These are phyloP conservation scores for Cyaniris semiargus DNA, from an alignment of 2,888 invertebrate species.

Conservation along the genomic window DNA sequence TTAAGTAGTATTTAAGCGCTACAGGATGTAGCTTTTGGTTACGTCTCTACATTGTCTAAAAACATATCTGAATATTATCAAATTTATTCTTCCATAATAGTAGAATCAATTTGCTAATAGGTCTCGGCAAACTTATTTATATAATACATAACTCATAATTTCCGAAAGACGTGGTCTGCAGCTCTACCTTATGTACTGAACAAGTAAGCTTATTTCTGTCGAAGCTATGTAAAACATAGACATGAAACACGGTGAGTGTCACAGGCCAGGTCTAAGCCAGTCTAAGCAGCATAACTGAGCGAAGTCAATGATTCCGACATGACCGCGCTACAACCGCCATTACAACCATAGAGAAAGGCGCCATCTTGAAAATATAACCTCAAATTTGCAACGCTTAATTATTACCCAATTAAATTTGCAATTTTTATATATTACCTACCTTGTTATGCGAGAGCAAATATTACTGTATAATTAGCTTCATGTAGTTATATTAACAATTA, in stretches of 20 bases:
- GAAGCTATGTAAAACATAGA: background rate
- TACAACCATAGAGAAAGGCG: background rate
- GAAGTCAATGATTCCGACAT: conserved; percentile 71
- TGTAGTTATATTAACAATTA: background rate
- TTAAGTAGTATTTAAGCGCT: background rate
- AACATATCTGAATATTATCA: too few relatives aligned
- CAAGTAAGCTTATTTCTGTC: background rate
- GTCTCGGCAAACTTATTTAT: too few relatives aligned
- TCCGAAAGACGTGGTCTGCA: background rate
- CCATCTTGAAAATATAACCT: conserved; percentile 11
- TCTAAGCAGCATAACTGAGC: conserved; percentile 64
- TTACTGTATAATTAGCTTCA: too few relatives aligned
- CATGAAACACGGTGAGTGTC: background rate
- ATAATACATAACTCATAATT: too few relatives aligned
- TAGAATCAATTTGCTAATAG: too few relatives aligned
- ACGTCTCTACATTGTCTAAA: too few relatives aligned
- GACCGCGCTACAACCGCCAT: conserved; percentile 51
- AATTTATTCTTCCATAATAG: too few relatives aligned
- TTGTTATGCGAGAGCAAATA: background rate
- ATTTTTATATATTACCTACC: background rate
- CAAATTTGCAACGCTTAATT: background rate
- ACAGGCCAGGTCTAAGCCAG: conserved; percentile 52
- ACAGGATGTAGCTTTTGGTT: background rate
- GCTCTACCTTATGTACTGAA: background rate
- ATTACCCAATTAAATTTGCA: background rate